Percentiles rank a stretch among this genome's conserved stretches.
phyloP scores from a whole-genome alignment of 2,797 vertebrate genomes.

The Lophotriccus pileatus region DNA sequence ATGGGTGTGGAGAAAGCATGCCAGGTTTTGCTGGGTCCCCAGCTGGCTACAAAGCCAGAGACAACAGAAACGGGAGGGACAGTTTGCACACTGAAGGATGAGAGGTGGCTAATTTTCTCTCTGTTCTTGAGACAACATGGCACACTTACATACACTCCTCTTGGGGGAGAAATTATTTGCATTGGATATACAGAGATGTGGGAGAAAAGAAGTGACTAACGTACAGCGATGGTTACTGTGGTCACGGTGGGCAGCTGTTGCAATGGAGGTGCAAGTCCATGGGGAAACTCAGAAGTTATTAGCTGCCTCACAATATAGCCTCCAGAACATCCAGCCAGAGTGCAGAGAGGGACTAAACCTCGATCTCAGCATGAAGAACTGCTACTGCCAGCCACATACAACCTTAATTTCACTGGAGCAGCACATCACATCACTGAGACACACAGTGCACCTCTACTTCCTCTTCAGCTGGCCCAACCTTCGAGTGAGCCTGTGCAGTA shows the following conservation, averaged over 20 bases:
- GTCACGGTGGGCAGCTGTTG: background rate
- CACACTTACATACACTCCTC: background rate
- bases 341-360: background rate
- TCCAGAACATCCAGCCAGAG: background rate
- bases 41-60: background rate
- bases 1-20: background rate
- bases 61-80: background rate
- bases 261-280: background rate
- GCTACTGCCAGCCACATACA: background rate
- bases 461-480: background rate
- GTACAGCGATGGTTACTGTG: fast-evolving
- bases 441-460: background rate
- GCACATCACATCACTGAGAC: background rate
- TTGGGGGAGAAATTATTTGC: background rate
- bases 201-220: background rate
- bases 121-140: background rate
- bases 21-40: background rate
- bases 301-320: background rate
- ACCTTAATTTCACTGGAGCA: background rate
- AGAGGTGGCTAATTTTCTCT: background rate
- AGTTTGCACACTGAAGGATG: background rate
- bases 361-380: background rate
- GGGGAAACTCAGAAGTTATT: background rate
- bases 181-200: background rate
- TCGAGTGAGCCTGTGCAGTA: background rate